phyloP scores from a whole-genome alignment of 2,113 vertebrate genomes.

The Grallaria varia region DNA sequence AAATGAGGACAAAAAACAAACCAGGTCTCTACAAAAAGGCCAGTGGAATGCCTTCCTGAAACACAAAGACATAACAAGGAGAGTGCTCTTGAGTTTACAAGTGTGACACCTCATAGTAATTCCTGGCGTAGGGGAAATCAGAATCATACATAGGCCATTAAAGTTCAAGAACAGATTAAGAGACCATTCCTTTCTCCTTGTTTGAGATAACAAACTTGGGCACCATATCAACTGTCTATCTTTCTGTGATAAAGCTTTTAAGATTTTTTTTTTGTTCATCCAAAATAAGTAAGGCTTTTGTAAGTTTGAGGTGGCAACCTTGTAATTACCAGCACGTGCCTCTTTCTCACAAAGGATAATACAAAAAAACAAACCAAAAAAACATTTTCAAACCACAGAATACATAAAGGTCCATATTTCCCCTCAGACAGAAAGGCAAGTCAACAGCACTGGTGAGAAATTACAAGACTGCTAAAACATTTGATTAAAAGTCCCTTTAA shows the following conservation, averaged over 20 bases:
- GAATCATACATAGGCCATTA: background rate
- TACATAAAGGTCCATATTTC: background rate
- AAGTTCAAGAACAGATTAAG: background rate
- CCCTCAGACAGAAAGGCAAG: background rate
- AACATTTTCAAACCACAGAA: background rate
- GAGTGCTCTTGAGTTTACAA: background rate
- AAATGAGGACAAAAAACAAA: background rate
- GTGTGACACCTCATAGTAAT: background rate
- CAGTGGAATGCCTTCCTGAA: background rate
- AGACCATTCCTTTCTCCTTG: background rate
- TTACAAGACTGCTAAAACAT: background rate
- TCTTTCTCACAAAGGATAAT: conserved; percentile 16
- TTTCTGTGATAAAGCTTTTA: background rate
- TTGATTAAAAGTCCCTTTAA: conserved; percentile 2
- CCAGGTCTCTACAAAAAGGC: background rate
- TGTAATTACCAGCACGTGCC: background rate
- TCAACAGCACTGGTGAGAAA: conserved; percentile 26
- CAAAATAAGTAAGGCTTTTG: background rate
- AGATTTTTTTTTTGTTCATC: background rate
- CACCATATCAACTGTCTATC: background rate
- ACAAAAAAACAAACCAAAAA: background rate
- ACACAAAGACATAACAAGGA: background rate
- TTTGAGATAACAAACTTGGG: background rate
- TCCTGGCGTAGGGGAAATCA: background rate
- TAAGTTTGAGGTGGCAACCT: conserved; percentile 13